Evolutionary conservation across 2,113 vertebrate species (phyloP), one percentile per base, ranked within the genome.

Genomic region (Etheostoma cragini): DNA sequence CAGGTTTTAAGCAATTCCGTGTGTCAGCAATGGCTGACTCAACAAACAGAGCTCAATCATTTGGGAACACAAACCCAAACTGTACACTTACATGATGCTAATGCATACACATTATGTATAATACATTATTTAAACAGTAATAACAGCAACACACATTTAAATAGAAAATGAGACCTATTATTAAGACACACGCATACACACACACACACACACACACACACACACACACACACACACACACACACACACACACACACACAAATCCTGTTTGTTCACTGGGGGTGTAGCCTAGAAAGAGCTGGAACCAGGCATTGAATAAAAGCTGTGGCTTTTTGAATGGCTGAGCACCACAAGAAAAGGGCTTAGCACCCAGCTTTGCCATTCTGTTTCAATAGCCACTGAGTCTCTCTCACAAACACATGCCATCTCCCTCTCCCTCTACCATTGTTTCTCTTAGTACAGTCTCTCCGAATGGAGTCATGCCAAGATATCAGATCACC

Each of bases 241-340:
- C 66, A 68, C 72, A 60, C 64, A 72, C 61, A 78, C 26, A 73
- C 66, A 86, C 35, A 84, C 65, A 85, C 66, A 89, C 78, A 90
- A 85, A 91, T 84, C 83, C 80, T 87, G 82, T 86, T 90, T 90
- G 89, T 91, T 90, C 87, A 87, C 81, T 74, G 71, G 81, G 85
- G 83, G 86, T 82, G 86, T 62, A 79, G 81, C 81, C 86, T 86
- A 72, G 91, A 93, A 94, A 89, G 84, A 89, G 82, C 92, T 92
- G 79, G 89, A 90, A 88, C 81, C 24, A 26, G 76, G 87, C 84
- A 87, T 52, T 90, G 92, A 92, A 92, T 91, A 86, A 92, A 92
- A 92, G 90, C 90, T 6, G 21, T 87, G 83, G 84, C 81, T 91
- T 89, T 93, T 82, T 93, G 87, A 94, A 94, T 92, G 92, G 87